These are phyloP conservation scores for Sphecodes monilicornis DNA, from an alignment of 2,888 invertebrate species.

Conservation along the genomic window DNA sequence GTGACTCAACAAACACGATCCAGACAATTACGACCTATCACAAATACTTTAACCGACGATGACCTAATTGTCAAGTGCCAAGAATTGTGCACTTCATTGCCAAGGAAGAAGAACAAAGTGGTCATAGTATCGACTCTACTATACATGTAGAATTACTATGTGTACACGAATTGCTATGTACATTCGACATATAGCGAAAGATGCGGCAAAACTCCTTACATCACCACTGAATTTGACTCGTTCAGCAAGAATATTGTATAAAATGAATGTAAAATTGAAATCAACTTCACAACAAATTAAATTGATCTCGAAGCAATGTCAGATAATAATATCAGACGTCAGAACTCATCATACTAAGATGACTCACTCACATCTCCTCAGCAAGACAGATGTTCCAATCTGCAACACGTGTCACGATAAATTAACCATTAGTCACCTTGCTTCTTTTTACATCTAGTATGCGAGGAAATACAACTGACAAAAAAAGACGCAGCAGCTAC, in stretches of 20 bases:
- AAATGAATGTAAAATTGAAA: neutral
- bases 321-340: neutral
- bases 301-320: neutral
- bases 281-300: neutral
- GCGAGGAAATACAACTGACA: neutral
- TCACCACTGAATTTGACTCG: neutral
- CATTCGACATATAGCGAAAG: neutral
- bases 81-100: neutral
- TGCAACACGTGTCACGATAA: neutral
- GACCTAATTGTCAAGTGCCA: slow-evolving; percentile 8
- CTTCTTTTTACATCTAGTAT: neutral
- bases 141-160: neutral
- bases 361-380: neutral
- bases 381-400: neutral
- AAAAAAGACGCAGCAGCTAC: neutral
- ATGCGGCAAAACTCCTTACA: neutral
- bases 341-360: neutral
- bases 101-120: neutral
- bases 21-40: neutral
- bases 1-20: neutral
- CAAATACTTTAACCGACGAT: neutral
- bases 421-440: neutral
- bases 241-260: neutral
- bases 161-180: neutral
- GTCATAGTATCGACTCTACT: neutral